A percentile compares a stretch with the other conserved stretches of the same genome.
Conservation (phyloP, 2,113 vertebrate genomes). For the Tragelaphus buxtoni region DNA sequence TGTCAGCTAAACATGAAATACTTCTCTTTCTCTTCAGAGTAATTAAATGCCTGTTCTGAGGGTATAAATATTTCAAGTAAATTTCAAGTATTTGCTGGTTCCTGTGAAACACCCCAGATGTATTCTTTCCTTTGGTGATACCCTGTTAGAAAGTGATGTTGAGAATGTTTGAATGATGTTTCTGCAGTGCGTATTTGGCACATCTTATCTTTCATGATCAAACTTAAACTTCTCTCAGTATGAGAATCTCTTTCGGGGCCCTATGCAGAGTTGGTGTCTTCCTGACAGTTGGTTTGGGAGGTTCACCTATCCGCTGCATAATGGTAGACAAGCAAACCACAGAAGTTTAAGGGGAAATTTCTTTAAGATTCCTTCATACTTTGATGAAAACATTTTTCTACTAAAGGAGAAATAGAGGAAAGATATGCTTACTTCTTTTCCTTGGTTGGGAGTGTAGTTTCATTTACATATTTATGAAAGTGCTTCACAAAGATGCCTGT, state of each 20-base stretch:
- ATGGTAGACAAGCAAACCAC: not conserved
- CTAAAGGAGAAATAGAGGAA: slow-evolving; percentile 34
- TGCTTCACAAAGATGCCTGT: slow-evolving; percentile 57
- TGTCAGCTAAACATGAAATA: not conserved
- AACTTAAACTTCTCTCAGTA: not conserved
- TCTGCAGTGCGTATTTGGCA: not conserved
- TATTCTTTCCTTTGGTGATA: slow-evolving; percentile 19
- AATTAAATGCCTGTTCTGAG: not conserved
- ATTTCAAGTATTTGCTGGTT: not conserved
- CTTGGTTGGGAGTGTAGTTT: slow-evolving; percentile 48
- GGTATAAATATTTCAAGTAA: slow-evolving; percentile 15
- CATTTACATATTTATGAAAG: slow-evolving; percentile 78
- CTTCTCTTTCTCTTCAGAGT: rapidly evolving
- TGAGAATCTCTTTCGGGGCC: not conserved
- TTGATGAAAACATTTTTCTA: slow-evolving; percentile 30
- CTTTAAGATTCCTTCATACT: slow-evolving; percentile 27
- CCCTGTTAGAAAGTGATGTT: not conserved
- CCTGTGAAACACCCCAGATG: not conserved
- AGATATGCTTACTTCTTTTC: not conserved
- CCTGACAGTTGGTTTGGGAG: not conserved
- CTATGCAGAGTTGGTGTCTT: not conserved
- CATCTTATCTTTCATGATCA: not conserved
- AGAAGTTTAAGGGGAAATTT: slow-evolving; percentile 7
- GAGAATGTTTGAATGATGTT: not conserved
- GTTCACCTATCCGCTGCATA: not conserved